Conservation (phyloP, 2,113 vertebrate genomes). For the Ibidorhyncha struthersii region DNA sequence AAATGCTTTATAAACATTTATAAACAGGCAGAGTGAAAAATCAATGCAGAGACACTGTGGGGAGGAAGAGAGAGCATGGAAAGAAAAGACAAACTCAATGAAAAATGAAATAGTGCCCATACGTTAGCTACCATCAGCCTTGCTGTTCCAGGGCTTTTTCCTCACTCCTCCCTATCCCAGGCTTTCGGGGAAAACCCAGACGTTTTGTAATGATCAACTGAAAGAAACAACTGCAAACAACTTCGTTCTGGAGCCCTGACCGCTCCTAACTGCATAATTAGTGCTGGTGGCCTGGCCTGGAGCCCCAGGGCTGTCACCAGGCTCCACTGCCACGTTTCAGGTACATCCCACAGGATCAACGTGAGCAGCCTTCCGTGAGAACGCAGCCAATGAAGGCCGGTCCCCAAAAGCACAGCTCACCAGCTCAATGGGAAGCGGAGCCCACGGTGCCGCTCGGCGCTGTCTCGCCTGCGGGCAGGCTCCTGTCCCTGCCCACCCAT, state of each 20-base stretch:
- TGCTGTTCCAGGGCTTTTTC: background rate
- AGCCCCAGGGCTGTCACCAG: background rate
- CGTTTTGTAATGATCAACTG: background rate
- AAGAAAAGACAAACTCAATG: background rate
- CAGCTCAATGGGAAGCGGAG: accelerated
- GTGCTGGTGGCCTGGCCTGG: too few species aligned
- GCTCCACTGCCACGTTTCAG: too few species aligned
- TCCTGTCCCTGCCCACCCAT: background rate
- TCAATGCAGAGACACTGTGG: conserved; percentile 27
- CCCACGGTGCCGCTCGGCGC: accelerated
- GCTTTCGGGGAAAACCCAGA: background rate
- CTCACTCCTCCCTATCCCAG: background rate
- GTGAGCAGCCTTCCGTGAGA: accelerated
- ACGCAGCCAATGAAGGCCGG: accelerated
- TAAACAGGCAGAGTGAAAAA: conserved; percentile 58
- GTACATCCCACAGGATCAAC: accelerated
- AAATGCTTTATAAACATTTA: conserved; percentile 64
- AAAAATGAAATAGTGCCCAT: background rate
- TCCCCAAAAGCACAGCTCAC: background rate
- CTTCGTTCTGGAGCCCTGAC: background rate
- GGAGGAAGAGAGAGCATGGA: background rate
- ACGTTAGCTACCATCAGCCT: background rate
- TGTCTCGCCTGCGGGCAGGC: too few species aligned
- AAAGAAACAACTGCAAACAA: background rate
- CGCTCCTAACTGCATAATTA: accelerated